These are phyloP conservation scores for Drosophila sucinea DNA, from an alignment of 1,140 invertebrate species.

Conservation along the genomic window DNA sequence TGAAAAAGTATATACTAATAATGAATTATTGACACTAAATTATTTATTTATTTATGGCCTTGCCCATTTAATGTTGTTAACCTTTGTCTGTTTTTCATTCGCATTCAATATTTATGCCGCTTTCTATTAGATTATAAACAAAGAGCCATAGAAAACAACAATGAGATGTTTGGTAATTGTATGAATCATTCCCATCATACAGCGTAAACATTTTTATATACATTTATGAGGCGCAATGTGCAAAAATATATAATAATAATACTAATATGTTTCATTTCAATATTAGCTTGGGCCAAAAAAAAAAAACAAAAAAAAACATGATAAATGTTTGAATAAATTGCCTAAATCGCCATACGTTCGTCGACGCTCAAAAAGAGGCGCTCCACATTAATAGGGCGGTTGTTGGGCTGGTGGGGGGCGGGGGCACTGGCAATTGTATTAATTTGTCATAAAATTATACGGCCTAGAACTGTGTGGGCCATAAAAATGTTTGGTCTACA, in stretches of 20 bases:
- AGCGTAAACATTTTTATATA: constrained; percentile 57
- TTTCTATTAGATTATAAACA: constrained; percentile 52
- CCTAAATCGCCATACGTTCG: constrained; percentile 27
- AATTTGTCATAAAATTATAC: constrained; percentile 80
- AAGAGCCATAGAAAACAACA: constrained; percentile 43
- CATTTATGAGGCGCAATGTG: constrained; percentile 67
- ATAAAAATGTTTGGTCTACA: constrained; percentile 46
- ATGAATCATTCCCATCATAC: constrained; percentile 70
- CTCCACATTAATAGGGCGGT: not conserved
- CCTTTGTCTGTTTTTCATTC: constrained; percentile 40
- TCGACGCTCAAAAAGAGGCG: constrained; percentile 1
- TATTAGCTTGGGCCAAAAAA: constrained; percentile 35
- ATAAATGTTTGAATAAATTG: constrained; percentile 71
- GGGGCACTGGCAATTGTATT: constrained; percentile 58
- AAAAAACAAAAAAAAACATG: constrained; percentile 29
- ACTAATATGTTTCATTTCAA: constrained; percentile 69
- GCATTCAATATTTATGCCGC: constrained; percentile 64
- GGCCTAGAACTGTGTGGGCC: constrained; percentile 23
- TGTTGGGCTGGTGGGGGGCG: not conserved
- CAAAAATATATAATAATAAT: constrained; percentile 75
- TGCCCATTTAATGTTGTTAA: constrained; percentile 60
- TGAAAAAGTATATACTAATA: constrained; percentile 21
- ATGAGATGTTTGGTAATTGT: constrained; percentile 63
- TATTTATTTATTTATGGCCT: constrained; percentile 61
- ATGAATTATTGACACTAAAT: constrained; percentile 66